Percentiles rank a stretch among this genome's conserved stretches.
These are phyloP conservation scores for Leucoraja ocellata DNA, from an alignment of 2,797 vertebrate genomes.

Conservation along the genomic window DNA sequence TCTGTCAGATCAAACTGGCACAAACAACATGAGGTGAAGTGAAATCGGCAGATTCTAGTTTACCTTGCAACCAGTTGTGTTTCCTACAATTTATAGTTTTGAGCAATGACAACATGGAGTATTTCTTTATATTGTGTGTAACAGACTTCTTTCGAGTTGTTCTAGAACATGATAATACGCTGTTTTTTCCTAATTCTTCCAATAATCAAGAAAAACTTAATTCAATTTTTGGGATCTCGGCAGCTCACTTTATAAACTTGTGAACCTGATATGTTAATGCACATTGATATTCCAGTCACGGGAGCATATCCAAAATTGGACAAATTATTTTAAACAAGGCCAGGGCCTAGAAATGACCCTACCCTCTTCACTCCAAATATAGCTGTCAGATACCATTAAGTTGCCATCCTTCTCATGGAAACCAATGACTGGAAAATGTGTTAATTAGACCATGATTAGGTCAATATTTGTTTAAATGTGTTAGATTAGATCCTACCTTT, in stretches of 20 bases:
- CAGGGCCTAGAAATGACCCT: neutral
- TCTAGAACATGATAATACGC: neutral
- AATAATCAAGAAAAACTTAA: too few species aligned
- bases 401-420: neutral
- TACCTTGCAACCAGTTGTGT: neutral
- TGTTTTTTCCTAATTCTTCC: too few species aligned
- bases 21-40: too few species aligned
- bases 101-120: neutral
- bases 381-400: neutral
- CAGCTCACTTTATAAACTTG: too few species aligned
- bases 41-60: neutral
- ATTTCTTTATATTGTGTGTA: neutral
- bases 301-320: neutral
- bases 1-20: neutral
- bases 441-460: neutral
- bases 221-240: too few species aligned
- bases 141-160: neutral
- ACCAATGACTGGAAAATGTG: neutral
- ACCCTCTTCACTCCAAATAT: neutral
- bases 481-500: neutral
- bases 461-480: neutral
- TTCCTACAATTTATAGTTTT: neutral
- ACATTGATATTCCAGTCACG: too few species aligned
- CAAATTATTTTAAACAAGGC: too few species aligned
- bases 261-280: too few species aligned